Evolutionary conservation across 2,888 invertebrate species (phyloP).

Genomic region (Microdon myrmicae): DNA sequence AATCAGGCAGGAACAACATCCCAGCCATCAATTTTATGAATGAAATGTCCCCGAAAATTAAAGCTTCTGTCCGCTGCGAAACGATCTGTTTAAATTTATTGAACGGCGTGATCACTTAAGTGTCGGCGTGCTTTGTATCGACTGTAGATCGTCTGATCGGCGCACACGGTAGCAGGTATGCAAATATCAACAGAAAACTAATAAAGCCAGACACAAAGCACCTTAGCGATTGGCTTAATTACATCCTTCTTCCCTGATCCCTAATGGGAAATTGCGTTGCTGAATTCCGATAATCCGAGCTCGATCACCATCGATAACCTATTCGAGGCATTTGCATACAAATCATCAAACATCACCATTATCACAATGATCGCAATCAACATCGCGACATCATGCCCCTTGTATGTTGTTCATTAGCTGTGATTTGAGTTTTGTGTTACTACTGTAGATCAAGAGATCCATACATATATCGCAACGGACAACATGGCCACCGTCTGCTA

Average conservation of each 20-base stretch:
- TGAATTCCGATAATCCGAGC: neutral
- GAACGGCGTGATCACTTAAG: constrained; percentile 25
- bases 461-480: constrained; percentile 6
- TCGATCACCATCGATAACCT: constrained; percentile 28
- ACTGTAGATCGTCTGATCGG: constrained; percentile 20
- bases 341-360: constrained; percentile 46
- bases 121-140: constrained; percentile 34
- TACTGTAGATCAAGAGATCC: too few relatives aligned
- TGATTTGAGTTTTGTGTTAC: constrained; percentile 32
- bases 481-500: constrained; percentile 41
- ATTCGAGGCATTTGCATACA: constrained; percentile 40
- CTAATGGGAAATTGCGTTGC: constrained; percentile 28
- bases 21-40: constrained; percentile 45
- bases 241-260: constrained; percentile 29
- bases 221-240: constrained; percentile 30
- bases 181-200: constrained; percentile 31
- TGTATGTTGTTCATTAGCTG: constrained; percentile 44
- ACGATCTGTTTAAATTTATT: constrained; percentile 23
- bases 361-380: constrained; percentile 30
- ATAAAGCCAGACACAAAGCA: constrained; percentile 22
- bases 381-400: constrained; percentile 28
- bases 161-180: constrained; percentile 45
- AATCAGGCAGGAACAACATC: too few relatives aligned
- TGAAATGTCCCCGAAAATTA: constrained; percentile 37
- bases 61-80: constrained; percentile 31